Conservation (phyloP, 2,113 vertebrate species). For the Formicarius rufipectus region DNA sequence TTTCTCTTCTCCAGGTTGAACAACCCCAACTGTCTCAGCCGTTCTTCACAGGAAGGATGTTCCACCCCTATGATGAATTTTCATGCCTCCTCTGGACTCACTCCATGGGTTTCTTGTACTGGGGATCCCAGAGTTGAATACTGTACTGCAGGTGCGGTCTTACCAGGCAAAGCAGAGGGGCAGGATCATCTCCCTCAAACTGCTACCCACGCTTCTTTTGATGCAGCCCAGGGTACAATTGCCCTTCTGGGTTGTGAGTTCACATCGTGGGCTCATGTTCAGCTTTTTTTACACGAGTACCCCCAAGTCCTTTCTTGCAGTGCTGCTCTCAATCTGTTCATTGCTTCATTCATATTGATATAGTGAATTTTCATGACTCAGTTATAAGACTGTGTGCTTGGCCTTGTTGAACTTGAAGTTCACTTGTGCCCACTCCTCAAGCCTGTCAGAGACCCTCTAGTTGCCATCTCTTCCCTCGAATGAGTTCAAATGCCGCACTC, state of each 20-base stretch:
- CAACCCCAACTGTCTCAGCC: not conserved
- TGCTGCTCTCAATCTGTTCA: not conserved
- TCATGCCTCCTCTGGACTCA: not conserved
- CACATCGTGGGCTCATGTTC: rapidly evolving
- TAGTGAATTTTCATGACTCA: not conserved
- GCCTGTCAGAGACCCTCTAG: not conserved
- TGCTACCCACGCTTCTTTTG: rapidly evolving
- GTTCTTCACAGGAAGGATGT: not conserved
- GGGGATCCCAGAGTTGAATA: not conserved
- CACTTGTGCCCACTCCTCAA: not conserved
- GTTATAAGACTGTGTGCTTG: not conserved
- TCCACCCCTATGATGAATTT: not conserved
- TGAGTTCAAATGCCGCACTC: rapidly evolving
- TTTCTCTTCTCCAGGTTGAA: not conserved
- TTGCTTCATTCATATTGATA: not conserved
- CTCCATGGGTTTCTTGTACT: not conserved
- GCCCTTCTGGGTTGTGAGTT: not conserved
- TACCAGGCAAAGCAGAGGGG: not conserved
- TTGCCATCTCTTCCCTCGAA: not conserved
- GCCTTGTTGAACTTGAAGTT: not conserved
- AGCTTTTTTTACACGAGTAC: not conserved
- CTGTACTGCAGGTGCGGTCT: not conserved
- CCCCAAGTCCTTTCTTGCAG: not conserved
- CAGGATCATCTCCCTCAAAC: rapidly evolving
- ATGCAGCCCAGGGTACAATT: rapidly evolving